Conservation (phyloP, 2,797 vertebrate genomes). For the Sebastes aleutianus region DNA sequence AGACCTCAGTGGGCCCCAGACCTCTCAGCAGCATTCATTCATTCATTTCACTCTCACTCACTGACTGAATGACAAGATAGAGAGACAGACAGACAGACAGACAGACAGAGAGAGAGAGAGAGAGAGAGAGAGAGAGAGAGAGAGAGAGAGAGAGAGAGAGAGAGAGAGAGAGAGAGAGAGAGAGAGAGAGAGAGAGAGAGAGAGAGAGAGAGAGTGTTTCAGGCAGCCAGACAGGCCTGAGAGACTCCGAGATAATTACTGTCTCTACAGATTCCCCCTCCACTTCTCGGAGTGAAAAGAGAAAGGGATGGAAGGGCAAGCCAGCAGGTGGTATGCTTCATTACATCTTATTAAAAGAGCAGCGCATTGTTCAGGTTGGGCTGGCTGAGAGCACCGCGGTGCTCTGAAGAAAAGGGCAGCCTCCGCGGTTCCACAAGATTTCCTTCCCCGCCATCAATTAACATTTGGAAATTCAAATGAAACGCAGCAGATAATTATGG, state of each 20-base stretch:
- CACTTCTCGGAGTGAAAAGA: slow-evolving; percentile 3
- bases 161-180: background rate
- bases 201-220: background rate
- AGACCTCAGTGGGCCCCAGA: background rate
- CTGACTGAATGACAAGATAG: slow-evolving; percentile 12
- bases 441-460: background rate
- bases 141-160: background rate
- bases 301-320: slow-evolving; percentile 10
- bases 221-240: slow-evolving; percentile 22
- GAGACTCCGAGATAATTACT: slow-evolving; percentile 46
- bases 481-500: background rate
- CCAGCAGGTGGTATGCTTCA: slow-evolving; percentile 44
- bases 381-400: background rate
- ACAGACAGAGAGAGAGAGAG: background rate
- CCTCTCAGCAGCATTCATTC: slow-evolving; percentile 21
- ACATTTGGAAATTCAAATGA: background rate
- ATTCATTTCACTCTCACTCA: background rate
- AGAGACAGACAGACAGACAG: slow-evolving; percentile 6
- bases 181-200: background rate
- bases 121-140: background rate
- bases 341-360: slow-evolving; percentile 55
- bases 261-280: slow-evolving; percentile 35
- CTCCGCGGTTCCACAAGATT: background rate
- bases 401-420: background rate
- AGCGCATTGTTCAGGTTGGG: slow-evolving; percentile 35